These are phyloP conservation scores for Aspiorhynchus laticeps DNA, from an alignment of 2,113 vertebrate genomes.

Conservation along the genomic window DNA sequence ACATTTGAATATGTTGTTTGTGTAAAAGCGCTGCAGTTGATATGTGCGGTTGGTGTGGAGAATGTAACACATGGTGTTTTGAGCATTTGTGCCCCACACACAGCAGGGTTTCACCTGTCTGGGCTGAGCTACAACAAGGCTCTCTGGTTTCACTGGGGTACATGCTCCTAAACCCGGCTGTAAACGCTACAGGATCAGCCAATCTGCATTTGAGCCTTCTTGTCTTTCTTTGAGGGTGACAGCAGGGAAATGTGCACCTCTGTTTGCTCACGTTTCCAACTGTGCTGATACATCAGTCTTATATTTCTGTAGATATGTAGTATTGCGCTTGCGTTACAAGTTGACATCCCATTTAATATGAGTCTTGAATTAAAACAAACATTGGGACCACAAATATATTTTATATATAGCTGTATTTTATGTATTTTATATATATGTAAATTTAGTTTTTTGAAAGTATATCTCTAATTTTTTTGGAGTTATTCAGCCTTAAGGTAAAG, in stretches of 20 bases:
- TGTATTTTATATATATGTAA: too few relatives aligned
- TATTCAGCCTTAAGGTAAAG: background rate
- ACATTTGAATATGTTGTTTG: background rate
- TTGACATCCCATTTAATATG: background rate
- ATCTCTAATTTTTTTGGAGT: background rate
- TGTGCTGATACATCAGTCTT: slow-evolving; percentile 6
- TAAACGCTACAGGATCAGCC: slow-evolving; percentile 64
- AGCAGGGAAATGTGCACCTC: slow-evolving; percentile 39
- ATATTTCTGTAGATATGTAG: background rate
- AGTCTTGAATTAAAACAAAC: background rate
- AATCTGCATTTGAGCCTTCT: slow-evolving; percentile 53
- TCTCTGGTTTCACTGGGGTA: slow-evolving; percentile 62
- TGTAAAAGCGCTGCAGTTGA: background rate
- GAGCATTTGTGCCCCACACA: slow-evolving; percentile 13
- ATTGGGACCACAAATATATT: background rate
- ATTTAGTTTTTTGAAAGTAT: background rate
- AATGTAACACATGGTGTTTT: slow-evolving; percentile 12
- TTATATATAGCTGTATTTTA: too few relatives aligned
- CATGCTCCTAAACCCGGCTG: slow-evolving; percentile 48
- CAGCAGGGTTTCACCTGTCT: slow-evolving; percentile 67
- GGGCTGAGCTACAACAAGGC: slow-evolving; percentile 51
- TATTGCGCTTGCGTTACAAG: background rate
- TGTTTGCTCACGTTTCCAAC: slow-evolving; percentile 40
- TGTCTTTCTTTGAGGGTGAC: slow-evolving; percentile 46
- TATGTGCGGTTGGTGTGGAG: slow-evolving; percentile 10